phyloP scores from a whole-genome alignment of 64 coral and sea anemone species.

The Acropora tenuis region DNA sequence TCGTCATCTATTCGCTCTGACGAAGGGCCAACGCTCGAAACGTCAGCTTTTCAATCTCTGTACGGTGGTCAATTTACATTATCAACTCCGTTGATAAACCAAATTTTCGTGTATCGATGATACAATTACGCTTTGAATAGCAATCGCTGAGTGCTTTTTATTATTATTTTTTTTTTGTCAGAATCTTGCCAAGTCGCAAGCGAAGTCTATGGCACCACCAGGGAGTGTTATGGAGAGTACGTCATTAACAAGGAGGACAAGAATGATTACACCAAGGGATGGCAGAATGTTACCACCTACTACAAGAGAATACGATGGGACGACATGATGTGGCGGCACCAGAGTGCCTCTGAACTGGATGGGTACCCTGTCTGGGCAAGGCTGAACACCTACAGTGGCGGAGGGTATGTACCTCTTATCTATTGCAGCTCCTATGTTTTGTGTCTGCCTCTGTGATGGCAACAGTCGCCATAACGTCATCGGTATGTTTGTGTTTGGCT shows the following conservation, averaged over 20 bases:
- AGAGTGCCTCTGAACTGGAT: conserved; percentile 49
- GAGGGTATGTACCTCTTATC: conserved; percentile 47
- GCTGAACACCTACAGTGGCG: conserved; percentile 82
- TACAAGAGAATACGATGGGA: conserved; percentile 26
- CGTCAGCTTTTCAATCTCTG: no score
- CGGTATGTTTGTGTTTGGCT: no score
- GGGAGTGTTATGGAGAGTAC: conserved; percentile 72
- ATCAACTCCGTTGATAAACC: no score
- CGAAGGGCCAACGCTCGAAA: no score
- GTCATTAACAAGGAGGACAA: conserved; percentile 65
- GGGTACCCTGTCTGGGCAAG: conserved; percentile 85
- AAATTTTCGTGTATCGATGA: no score
- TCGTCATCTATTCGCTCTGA: no score
- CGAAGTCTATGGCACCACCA: conserved; percentile 47
- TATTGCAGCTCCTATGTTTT: no score
- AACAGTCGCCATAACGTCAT: no score
- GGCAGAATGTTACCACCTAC: conserved; percentile 73
- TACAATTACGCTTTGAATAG: no score
- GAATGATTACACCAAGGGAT: conserved; percentile 55
- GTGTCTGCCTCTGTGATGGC: neutral
- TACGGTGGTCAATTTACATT: no score
- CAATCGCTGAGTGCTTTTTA: neutral
- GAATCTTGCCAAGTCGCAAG: conserved; percentile 61
- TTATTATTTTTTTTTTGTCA: neutral
- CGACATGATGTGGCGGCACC: conserved; percentile 81